Conservation (phyloP, 1,140 invertebrate species). For the Calosoma granatense region DNA sequence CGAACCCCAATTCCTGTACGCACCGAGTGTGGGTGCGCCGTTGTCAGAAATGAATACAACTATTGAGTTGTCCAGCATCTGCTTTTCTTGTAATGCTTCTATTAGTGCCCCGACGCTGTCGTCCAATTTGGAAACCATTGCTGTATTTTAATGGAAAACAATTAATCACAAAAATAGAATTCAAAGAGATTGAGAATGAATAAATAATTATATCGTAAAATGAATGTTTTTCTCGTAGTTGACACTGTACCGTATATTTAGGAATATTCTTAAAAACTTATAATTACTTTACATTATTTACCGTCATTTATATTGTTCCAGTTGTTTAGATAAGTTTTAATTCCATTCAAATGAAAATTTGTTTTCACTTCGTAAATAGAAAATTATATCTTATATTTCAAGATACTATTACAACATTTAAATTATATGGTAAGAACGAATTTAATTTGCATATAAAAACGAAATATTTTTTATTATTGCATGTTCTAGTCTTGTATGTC, state of each 20-base stretch:
- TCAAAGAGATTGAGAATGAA: constrained; percentile 15
- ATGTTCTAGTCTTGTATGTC: too few relatives aligned
- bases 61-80: constrained; percentile 55
- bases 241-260: neutral
- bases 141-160: constrained; percentile 32
- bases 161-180: constrained; percentile 7
- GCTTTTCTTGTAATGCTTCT: constrained; percentile 42
- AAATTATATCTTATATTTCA: too few relatives aligned
- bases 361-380: too few relatives aligned
- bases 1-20: constrained; percentile 46
- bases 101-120: constrained; percentile 56
- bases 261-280: neutral
- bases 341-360: too few relatives aligned
- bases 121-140: constrained; percentile 61
- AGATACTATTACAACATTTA: too few relatives aligned
- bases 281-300: too few relatives aligned
- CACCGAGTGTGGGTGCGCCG: constrained; percentile 40
- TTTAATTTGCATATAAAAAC: too few relatives aligned
- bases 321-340: too few relatives aligned
- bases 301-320: too few relatives aligned
- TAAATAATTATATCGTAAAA: constrained; percentile 13
- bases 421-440: too few relatives aligned
- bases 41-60: constrained; percentile 65
- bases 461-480: too few relatives aligned
- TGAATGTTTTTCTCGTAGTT: neutral